Evolutionary conservation across 2,797 vertebrate genomes (phyloP).

Genomic region (Silurus aristotelis): DNA sequence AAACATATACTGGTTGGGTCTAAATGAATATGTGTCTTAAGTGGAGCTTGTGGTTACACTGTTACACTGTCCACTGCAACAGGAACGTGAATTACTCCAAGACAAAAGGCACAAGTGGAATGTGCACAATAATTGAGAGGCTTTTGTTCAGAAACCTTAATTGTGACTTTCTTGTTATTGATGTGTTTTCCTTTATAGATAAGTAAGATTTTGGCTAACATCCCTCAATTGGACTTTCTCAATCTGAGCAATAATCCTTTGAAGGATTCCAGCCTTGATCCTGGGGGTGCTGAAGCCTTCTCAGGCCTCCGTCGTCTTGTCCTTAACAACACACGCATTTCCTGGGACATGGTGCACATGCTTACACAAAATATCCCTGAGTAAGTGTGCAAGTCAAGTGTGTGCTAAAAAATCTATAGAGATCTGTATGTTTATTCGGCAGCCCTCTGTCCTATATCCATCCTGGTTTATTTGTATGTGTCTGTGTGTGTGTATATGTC

Average conservation of each 20-base stretch:
- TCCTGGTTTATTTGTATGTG: no score
- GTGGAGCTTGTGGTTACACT: not conserved
- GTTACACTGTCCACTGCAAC: not conserved
- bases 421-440: not conserved
- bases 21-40: not conserved
- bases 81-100: not conserved
- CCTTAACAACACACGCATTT: slow-evolving; percentile 93
- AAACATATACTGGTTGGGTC: not conserved
- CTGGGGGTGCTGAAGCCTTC: slow-evolving; percentile 84
- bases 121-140: not conserved
- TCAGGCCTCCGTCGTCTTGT: slow-evolving; percentile 88
- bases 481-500: no score
- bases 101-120: not conserved
- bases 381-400: slow-evolving; percentile 73
- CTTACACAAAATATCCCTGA: slow-evolving; percentile 88
- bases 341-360: slow-evolving; percentile 93
- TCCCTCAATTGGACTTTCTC: slow-evolving; percentile 93
- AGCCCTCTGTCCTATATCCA: not conserved
- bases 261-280: slow-evolving; percentile 82
- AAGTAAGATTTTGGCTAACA: slow-evolving; percentile 93
- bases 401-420: not conserved
- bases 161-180: slow-evolving; percentile 8
- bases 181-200: slow-evolving; percentile 73
- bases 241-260: slow-evolving; percentile 98
- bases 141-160: not conserved